Evolutionary conservation across 2,797 vertebrate genomes (phyloP), one percentile per base, ranked within the genome.

Genomic region (Phrynocephalus forsythii): DNA sequence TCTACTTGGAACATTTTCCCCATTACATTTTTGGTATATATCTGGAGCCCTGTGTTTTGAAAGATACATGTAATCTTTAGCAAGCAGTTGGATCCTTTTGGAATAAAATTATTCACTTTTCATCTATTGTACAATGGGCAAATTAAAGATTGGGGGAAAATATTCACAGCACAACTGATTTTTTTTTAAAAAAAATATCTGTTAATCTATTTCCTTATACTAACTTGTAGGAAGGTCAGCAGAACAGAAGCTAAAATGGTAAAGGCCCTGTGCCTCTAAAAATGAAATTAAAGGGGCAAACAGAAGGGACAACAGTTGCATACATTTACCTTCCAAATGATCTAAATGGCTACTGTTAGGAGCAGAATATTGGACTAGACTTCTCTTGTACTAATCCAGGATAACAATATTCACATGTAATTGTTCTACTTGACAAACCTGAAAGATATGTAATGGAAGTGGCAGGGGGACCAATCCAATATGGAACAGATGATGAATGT

Each of bases 401-500:
- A 84, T 80, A 38, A 24, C 82, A 33, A 60, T 84, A 72, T 78
- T 84, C 28, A 75, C 18, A 63, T 67, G 16, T 52, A 60, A 73
- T 63, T 52, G 80, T 81, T 84, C 71, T 80, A 52, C 38, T 68
- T 81, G 77, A 80, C 60, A 52, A 79, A 52, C n/a, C 79, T 84
- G 44, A 81, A 75, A 80, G 22, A 79, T 84, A 71, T 72, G 82
- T 76, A 30, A 28, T 44, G 52, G n/a, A 30, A 48, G 11, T 13
- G 60, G 28, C 38, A 9, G 2, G 50, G 26, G 30, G 16, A 50
- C 20, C 28, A 82, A 86, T 67, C 68, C 79, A 84, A 88, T 88
- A 75, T n/a, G 30, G 71, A 86, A 72, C 69, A 86, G 79, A 86
- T 73, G 79, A 81, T 75, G 38, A 86, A 88, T 88, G 52, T 88